Conservation (phyloP, 2,888 invertebrate genomes). For the Drosophila tripunctata region DNA sequence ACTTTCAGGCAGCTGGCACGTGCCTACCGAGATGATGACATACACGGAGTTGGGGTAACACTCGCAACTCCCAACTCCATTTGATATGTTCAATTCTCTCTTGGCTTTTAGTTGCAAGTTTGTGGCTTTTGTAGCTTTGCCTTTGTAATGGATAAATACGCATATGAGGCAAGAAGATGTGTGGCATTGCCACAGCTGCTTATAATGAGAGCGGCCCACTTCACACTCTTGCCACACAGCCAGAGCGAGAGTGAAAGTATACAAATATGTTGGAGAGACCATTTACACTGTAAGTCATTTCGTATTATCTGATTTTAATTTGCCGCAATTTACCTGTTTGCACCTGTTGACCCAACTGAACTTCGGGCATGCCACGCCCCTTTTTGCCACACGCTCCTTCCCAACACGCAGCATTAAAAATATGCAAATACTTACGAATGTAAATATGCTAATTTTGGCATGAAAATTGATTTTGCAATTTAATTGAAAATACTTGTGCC, state of each 20-base stretch:
- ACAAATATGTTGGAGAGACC: slow-evolving; percentile 16
- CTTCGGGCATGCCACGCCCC: background rate
- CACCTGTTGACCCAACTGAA: slow-evolving; percentile 70
- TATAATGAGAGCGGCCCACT: slow-evolving; percentile 33
- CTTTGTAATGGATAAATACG: slow-evolving; percentile 15
- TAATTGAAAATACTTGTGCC: slow-evolving; percentile 69
- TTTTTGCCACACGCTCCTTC: background rate
- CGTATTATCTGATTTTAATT: slow-evolving; percentile 79
- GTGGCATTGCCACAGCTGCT: slow-evolving; percentile 44
- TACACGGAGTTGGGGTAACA: slow-evolving; percentile 20
- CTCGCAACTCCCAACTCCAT: background rate
- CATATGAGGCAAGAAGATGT: slow-evolving; percentile 26
- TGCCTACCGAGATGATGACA: slow-evolving; percentile 51
- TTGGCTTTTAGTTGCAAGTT: slow-evolving; percentile 30
- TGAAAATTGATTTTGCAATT: slow-evolving; percentile 79
- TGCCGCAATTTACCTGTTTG: slow-evolving; percentile 73
- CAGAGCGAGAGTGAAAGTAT: slow-evolving; percentile 4
- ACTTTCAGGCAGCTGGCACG: slow-evolving; percentile 53
- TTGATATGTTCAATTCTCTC: background rate
- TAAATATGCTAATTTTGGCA: slow-evolving; percentile 75
- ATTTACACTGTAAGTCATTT: slow-evolving; percentile 60
- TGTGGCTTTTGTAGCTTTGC: slow-evolving; percentile 24
- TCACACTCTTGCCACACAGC: slow-evolving; percentile 8
- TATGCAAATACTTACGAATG: slow-evolving; percentile 69
- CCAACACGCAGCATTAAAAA: slow-evolving; percentile 37